These are phyloP conservation scores for Cotesia vestalis DNA, from an alignment of 1,140 invertebrate genomes.

Conservation along the genomic window DNA sequence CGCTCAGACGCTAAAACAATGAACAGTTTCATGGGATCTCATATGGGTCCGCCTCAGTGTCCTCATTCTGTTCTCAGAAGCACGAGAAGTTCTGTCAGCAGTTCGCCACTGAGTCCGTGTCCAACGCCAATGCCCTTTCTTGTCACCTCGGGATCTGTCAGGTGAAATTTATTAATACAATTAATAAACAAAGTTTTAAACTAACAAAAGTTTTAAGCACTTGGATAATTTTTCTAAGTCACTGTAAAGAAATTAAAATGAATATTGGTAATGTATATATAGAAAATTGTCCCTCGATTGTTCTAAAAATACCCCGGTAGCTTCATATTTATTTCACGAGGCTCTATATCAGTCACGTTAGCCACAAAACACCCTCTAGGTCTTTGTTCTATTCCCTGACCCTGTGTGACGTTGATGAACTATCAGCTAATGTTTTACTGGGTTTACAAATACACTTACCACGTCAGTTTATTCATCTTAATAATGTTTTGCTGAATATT, in stretches of 20 bases:
- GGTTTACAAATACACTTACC: neutral
- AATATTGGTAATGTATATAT: neutral
- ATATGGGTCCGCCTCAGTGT: conserved; percentile 72
- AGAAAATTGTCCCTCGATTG: conserved; percentile 29
- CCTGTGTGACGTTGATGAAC: conserved; percentile 16
- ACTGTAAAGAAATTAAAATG: neutral
- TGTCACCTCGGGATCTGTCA: conserved; percentile 74
- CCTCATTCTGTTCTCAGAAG: conserved; percentile 75
- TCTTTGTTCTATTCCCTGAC: conserved; percentile 22
- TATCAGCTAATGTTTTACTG: neutral
- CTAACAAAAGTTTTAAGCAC: too few relatives aligned
- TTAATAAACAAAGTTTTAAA: too few relatives aligned
- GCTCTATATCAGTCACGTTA: conserved; percentile 38
- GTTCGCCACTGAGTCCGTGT: conserved; percentile 71
- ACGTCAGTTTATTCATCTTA: neutral
- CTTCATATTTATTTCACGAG: conserved; percentile 42
- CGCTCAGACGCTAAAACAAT: conserved; percentile 48
- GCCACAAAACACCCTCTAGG: neutral
- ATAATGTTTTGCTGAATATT: neutral
- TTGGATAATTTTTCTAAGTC: neutral
- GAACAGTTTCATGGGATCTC: conserved; percentile 66
- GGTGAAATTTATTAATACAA: conserved; percentile 61
- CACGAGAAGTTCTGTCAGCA: conserved; percentile 71
- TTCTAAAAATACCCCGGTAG: conserved; percentile 39
- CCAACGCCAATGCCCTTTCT: conserved; percentile 78